Evolutionary conservation across 2,888 invertebrate species (phyloP), one percentile per base, ranked within the genome.

Genomic region (Cantharis rustica): DNA sequence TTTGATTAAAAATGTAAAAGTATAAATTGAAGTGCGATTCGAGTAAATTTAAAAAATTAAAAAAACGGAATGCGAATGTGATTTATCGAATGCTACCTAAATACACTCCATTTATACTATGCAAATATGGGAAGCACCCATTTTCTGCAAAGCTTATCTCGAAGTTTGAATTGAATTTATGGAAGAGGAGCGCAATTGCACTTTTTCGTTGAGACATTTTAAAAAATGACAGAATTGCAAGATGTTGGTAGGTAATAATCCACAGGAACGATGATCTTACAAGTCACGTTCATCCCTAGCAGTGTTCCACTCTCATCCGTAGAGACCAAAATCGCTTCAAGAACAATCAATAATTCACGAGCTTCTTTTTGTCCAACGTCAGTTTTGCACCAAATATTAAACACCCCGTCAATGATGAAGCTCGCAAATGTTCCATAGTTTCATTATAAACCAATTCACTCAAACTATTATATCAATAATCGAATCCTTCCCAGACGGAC

Each of bases 341-440:
- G 76, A 79, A 79, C 79, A 82, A 82, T 82, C 82, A 82, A 82
- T 81, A 82, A 82, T 82, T 82, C 82, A 82, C 64, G 79, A 80
- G 76, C 75, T 76, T 79, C 78, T 62, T 77, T 80, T 71, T 77
- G 76, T 76, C 69, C 72, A 79, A 75, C 77, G 72, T 64, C 69
- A 75, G 73, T 72, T 61, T 63, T 77, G 71, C 69, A 74, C 72
- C 70, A 75, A 76, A 76, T 77, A 76, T 77, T 77, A 79, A 79
- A 74, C 76, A 71, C 73, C 31, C 61, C 71, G 61, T 68, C 75
- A 75, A 76, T 69, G 71, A 73, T 73, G 73, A 76, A 76, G 75
- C 75, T 77, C 47, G 2, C 47, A 47, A 71, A 77, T 69, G 77
- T 77, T 72, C 74, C 47, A 68, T 16, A 74, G 72, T 72, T 77